Base-by-base conservation (phyloP, 2,113 vertebrate species). In the Sebastes fasciatus region DNA sequence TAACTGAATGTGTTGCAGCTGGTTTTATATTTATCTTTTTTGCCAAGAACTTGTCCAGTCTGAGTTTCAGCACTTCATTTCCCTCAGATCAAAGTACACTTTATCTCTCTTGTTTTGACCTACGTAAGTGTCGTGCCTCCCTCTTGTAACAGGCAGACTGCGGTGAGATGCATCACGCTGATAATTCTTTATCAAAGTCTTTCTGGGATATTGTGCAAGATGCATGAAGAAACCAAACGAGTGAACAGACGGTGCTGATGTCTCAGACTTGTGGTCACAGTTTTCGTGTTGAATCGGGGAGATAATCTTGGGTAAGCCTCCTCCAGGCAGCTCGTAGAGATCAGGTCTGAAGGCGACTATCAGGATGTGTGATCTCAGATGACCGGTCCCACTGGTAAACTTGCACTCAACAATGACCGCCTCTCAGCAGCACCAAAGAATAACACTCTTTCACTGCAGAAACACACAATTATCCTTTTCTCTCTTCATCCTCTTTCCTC, bases 241-340 rank as follows among this genome's bases (percentile, higher is more conserved):
- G 9, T 4, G 0, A 77, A 40, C 48, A 26, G 2, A 19, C 10
- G 55, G 12, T 9, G 2, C 51, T 8, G 42, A 58, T 48, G 0
- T 55, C 42, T 8, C 23, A 0, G 16, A 1, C 21, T 0, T 5
- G 16, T 2, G 17, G 17, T 19, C 10, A 4, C n/a, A 4, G 73
- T 60, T 17, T 34, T 1, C 0, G 4, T 40, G 83, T 46, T 0
- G 9, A 17, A 88, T 91, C 77, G 0, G 9, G 57, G 71, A 84
- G 87, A 86, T 89, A 61, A 91, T 85, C 84, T 86, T 86, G 86
- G 23, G 82, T 86, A 83, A 91, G 65, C 88, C 83, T 89, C 88
- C 90, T 77, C 78, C 75, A 17, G 4, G 43, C 68, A 4, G 77
- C 69, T 57, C 0, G 77, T 40, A 19, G 40, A 52, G 60, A 46